Evolutionary conservation across 2,888 invertebrate genomes (phyloP).

Genomic region (Diarsia brunnea): DNA sequence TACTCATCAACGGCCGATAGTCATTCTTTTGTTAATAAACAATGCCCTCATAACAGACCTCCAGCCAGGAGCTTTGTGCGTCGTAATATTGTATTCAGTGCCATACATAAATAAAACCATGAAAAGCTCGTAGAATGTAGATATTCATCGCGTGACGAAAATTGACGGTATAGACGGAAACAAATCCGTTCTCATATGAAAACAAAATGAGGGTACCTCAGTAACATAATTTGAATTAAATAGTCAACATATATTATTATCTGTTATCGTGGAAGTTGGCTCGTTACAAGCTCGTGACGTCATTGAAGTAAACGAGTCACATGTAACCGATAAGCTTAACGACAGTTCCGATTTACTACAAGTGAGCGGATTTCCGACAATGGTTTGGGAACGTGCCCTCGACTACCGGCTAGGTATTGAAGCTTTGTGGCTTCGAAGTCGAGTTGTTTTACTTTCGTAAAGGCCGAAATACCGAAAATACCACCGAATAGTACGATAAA

Average conservation of each 20-base stretch:
- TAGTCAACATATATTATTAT: conserved; percentile 67
- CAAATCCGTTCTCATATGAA: conserved; percentile 31
- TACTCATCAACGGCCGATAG: neutral
- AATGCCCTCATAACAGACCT: conserved; percentile 3
- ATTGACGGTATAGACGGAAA: conserved; percentile 36
- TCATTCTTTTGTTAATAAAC: conserved; percentile 11
- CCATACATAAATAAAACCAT: conserved; percentile 55
- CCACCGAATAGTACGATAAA: conserved; percentile 13
- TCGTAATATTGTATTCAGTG: conserved; percentile 46
- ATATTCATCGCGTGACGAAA: conserved; percentile 62
- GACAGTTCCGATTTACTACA: conserved; percentile 78
- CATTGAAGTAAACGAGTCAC: conserved; percentile 71
- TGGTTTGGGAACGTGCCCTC: conserved; percentile 69
- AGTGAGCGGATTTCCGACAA: conserved; percentile 71
- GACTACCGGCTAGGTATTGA: conserved; percentile 46
- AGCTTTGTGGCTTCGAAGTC: conserved; percentile 46
- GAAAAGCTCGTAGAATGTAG: conserved; percentile 42
- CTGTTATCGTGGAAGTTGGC: conserved; percentile 73
- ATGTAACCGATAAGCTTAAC: conserved; percentile 80
- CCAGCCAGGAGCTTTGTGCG: neutral
- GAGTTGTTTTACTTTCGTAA: conserved; percentile 53
- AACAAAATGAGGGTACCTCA: conserved; percentile 49
- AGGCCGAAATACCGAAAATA: conserved; percentile 17
- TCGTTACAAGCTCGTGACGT: conserved; percentile 74
- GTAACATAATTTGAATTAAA: conserved; percentile 63